These are phyloP conservation scores for Entosphenus tridentatus DNA, from an alignment of 2,113 vertebrate genomes.

Conservation along the genomic window DNA sequence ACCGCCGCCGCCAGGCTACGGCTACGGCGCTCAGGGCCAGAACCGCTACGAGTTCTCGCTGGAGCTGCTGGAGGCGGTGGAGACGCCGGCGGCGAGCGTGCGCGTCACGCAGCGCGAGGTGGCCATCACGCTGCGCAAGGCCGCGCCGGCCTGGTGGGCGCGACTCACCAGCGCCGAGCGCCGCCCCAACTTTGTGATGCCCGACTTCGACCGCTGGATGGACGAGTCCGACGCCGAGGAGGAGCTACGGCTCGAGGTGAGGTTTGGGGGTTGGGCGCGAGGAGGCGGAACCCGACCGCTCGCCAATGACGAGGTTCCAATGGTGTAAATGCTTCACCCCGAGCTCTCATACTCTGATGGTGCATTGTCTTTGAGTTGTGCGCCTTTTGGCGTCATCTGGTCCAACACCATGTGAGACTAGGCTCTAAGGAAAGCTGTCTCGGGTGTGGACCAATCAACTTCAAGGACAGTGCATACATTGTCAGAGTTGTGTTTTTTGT, in stretches of 20 bases:
- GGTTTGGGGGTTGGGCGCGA: constrained; percentile 4
- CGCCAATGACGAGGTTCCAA: too few relatives aligned
- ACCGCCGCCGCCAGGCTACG: constrained; percentile 43
- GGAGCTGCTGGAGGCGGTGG: constrained; percentile 50
- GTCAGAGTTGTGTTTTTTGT: too few relatives aligned
- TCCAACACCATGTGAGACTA: too few relatives aligned
- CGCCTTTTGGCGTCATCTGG: too few relatives aligned
- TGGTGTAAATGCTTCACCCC: too few relatives aligned
- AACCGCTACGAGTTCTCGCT: constrained; percentile 68
- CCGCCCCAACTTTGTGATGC: constrained; percentile 51
- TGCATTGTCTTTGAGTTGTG: too few relatives aligned
- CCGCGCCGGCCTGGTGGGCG: constrained; percentile 57
- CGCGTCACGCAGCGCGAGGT: constrained; percentile 68
- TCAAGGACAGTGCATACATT: too few relatives aligned
- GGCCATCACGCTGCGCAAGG: constrained; percentile 53
- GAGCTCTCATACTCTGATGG: too few relatives aligned
- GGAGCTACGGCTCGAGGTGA: constrained; percentile 66
- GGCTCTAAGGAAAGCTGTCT: too few relatives aligned
- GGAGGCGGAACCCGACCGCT: too few relatives aligned
- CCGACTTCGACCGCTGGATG: constrained; percentile 87
- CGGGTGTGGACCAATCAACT: too few relatives aligned
- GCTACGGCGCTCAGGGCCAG: constrained; percentile 73
- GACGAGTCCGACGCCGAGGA: constrained; percentile 85
- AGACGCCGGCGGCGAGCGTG: constrained; percentile 44
- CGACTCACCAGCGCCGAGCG: constrained; percentile 51